phyloP scores from a whole-genome alignment of 2,888 invertebrate genomes.

The Strigamia transsilvanica region DNA sequence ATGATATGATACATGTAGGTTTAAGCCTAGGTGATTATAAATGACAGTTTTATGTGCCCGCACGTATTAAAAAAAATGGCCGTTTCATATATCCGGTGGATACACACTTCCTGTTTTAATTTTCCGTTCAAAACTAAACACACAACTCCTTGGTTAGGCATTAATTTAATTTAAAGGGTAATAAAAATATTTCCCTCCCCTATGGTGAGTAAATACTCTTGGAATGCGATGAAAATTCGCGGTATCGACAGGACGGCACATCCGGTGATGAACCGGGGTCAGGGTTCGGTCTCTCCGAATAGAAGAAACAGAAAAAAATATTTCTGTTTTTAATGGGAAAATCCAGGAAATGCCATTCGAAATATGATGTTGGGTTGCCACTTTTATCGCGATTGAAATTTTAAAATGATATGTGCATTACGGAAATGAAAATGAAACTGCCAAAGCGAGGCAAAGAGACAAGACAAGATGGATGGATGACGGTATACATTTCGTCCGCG shows the following conservation, averaged over 20 bases:
- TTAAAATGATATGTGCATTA: not conserved
- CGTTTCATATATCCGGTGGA: not conserved
- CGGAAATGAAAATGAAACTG: not conserved
- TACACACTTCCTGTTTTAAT: not conserved
- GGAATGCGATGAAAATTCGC: constrained; percentile 27
- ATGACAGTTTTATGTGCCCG: not conserved
- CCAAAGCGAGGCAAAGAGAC: not conserved
- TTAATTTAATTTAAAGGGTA: constrained; percentile 17
- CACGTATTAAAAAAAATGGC: not conserved
- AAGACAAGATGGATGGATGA: constrained; percentile 21
- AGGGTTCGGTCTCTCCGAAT: not conserved
- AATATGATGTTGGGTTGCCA: not conserved
- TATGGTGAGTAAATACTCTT: constrained; percentile 4
- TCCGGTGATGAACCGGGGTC: constrained; percentile 8
- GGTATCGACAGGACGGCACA: constrained; percentile 13
- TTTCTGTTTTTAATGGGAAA: not conserved
- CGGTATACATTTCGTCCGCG: not conserved
- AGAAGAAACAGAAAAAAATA: not conserved
- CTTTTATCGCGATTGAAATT: not conserved
- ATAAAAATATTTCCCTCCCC: not conserved
- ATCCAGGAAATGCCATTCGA: not conserved
- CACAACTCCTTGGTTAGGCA: constrained; percentile 14
- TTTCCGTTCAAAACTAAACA: not conserved
- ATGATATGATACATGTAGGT: not conserved
- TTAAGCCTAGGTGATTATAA: not conserved